A percentile compares a stretch with the other conserved stretches of the same genome.
These are phyloP conservation scores for Unio delphinus DNA, from an alignment of 2,888 invertebrate species.

Conservation along the genomic window DNA sequence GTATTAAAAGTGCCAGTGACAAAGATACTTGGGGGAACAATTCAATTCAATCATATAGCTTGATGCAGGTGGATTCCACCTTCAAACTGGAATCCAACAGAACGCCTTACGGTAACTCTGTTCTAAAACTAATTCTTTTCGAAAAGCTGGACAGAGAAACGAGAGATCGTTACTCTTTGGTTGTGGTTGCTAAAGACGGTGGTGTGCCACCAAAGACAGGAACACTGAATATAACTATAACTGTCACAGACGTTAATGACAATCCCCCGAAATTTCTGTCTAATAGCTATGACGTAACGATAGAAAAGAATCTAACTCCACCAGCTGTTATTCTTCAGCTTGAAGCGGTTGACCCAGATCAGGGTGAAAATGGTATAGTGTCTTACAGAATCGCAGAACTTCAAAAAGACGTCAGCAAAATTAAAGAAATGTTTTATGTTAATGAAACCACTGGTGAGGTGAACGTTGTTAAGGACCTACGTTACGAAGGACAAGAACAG, in stretches of 20 bases:
- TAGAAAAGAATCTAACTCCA: conserved; percentile 21
- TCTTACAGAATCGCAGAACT: conserved; percentile 24
- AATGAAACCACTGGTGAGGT: conserved; percentile 22
- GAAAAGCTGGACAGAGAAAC: conserved; percentile 34
- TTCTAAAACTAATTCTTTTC: conserved; percentile 26
- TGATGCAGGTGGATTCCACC: conserved; percentile 19
- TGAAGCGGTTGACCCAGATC: conserved; percentile 86
- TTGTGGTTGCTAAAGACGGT: conserved; percentile 31
- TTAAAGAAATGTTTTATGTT: conserved; percentile 19
- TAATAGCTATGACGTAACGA: conserved; percentile 20
- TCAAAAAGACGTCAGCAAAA: conserved; percentile 16
- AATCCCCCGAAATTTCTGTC: conserved; percentile 27
- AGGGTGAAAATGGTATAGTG: conserved; percentile 80
- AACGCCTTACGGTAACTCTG: conserved; percentile 20
- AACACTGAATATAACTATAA: conserved; percentile 17
- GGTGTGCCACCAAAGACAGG: conserved; percentile 24
- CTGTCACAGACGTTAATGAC: conserved; percentile 34
- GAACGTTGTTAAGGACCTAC: conserved; percentile 14
- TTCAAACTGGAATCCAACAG: conserved; percentile 16
- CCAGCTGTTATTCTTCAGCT: conserved; percentile 71
- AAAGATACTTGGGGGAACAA: conserved; percentile 18
- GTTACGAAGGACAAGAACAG: conserved; percentile 13
- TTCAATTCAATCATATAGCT: conserved; percentile 32
- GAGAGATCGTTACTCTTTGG: conserved; percentile 25
- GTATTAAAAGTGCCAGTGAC: conserved; percentile 25